Base-by-base conservation (phyloP, 2,797 vertebrate genomes). In the Sebastes baramenuke region DNA sequence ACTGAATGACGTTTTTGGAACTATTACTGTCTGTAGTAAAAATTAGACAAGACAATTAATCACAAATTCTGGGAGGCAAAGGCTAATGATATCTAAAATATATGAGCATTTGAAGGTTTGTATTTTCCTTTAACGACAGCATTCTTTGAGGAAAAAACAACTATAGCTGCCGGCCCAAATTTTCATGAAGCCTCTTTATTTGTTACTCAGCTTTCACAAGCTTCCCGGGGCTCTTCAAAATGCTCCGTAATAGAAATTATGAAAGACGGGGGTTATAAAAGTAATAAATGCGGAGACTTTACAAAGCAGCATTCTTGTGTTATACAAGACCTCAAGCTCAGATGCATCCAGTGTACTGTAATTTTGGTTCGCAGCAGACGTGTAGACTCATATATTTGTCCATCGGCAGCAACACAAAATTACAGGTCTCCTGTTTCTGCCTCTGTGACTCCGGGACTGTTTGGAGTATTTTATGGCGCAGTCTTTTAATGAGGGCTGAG, bases 341-440 rank as follows among this genome's bases (percentile, higher is more conserved):
- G 69, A 88, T 88, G 80, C 80, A 72, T 22, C 58, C 82, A 79
- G 81, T 30, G 88, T 84, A 79, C 85, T 93, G 80, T 94, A 91
- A 94, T 95, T 95, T 92, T 88, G 93, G 92, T 89, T 93, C 85
- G 77, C 88, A 88, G 89, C 81, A 90, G 91, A 92, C 80, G 84
- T 90, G 89, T 80, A 73, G 67, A 88, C 89, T 94, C 92, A 85
- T 92, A 93, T 92, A 94, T 93, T 94, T 94, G 91, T 92, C 87
- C 76, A 91, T 91, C 89, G 64, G 80, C 93, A 92, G 91, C 89
- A 83, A 77, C 55, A 77, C 79, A 76, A 93, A 95, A 95, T 94
- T 93, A 94, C 88, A 95, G 90, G 89, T 92, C 86, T 94, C 71
- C 25, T 25, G 42, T 88, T 88, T 86, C 84, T 87, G 46, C 52